Evolutionary conservation across 2,113 vertebrate species (phyloP).

Genomic region (Acanthochromis polyacanthus): DNA sequence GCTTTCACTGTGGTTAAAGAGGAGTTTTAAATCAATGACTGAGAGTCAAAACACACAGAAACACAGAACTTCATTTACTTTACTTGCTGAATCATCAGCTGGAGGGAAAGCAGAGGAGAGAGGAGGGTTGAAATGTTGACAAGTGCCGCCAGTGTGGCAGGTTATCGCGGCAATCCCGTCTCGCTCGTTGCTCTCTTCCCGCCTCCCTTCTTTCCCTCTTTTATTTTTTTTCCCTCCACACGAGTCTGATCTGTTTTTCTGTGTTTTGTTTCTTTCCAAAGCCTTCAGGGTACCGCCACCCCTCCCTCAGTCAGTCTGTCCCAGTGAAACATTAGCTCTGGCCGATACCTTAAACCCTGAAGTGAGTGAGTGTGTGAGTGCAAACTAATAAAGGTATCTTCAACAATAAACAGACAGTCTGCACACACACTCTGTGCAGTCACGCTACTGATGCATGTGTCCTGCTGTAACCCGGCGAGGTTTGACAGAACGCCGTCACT

Average conservation of each 20-base stretch:
- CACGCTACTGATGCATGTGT: constrained; percentile 73
- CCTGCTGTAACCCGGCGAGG: constrained; percentile 66
- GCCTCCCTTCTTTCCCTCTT: constrained; percentile 35
- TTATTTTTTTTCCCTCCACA: constrained; percentile 26
- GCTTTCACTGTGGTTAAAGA: constrained; percentile 32
- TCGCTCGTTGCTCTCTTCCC: constrained; percentile 45
- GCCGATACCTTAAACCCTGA: constrained; percentile 69
- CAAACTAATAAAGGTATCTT: constrained; percentile 61
- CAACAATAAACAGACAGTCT: constrained; percentile 63
- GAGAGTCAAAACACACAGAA: constrained; percentile 51
- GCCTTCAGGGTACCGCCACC: constrained; percentile 54
- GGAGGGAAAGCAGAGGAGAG: constrained; percentile 19
- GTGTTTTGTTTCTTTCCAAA: constrained; percentile 5
- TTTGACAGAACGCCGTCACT: constrained; percentile 64
- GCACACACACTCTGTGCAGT: constrained; percentile 47
- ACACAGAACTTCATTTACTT: constrained; percentile 49
- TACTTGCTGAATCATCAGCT: constrained; percentile 69
- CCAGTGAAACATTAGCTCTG: constrained; percentile 82
- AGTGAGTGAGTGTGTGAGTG: constrained; percentile 50
- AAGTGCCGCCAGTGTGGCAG: constrained; percentile 68
- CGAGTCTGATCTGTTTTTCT: constrained; percentile 34
- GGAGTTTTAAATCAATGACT: constrained; percentile 30
- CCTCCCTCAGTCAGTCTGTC: constrained; percentile 47
- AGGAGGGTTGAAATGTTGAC: constrained; percentile 47
- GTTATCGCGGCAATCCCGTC: constrained; percentile 71